Evolutionary conservation across 1,140 invertebrate genomes (phyloP), one percentile per base, ranked within the genome.

Genomic region (Dolichoris vasculosae): DNA sequence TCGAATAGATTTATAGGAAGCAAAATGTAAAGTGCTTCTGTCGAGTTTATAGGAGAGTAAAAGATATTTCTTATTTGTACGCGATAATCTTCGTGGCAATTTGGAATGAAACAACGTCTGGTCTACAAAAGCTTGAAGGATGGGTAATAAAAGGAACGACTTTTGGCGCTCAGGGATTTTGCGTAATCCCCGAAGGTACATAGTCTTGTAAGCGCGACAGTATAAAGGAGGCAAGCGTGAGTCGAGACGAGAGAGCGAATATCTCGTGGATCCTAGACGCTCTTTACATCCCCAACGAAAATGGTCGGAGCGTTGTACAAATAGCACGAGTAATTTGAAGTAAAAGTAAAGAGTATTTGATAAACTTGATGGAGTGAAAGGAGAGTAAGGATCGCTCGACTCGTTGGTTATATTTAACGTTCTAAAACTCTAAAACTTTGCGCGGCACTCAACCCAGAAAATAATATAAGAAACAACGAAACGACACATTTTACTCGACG

Each of bases 1-100:
- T 38, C 38, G 0, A 43, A 43, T 32, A 20, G 9, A 69, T 69
- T 69, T 69, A 38, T n/a, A 73, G 0, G 23, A 43, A 32, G 11
- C 9, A 43, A n/a, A 69, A 43, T 43, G 69, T 13, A 43, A 73
- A 73, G 38, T 73, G 69, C 69, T 73, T 73, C 11, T 43, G 69
- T 43, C 69, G 38, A 73, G 38, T 43, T 43, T 6, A 13, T 23
- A 11, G 35, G 32, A 30, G 40, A 71, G 67, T 40, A 40, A 38
- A n/a, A 43, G 69, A 32, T 43, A 73, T 73, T 73, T 81, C 78
- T 38, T 23, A 69, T 75, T 86, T 40, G 71, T 23, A 23, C 76
- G 82, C 84, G 78, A 75, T 82, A 86, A 83, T 86, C 82, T 78
- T 76, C 81, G 69, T 82, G 8, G 82, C 55, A 43, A 32, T 73